Evolutionary conservation across 2,888 invertebrate genomes (phyloP).

Genomic region (Pimpla rufipes): DNA sequence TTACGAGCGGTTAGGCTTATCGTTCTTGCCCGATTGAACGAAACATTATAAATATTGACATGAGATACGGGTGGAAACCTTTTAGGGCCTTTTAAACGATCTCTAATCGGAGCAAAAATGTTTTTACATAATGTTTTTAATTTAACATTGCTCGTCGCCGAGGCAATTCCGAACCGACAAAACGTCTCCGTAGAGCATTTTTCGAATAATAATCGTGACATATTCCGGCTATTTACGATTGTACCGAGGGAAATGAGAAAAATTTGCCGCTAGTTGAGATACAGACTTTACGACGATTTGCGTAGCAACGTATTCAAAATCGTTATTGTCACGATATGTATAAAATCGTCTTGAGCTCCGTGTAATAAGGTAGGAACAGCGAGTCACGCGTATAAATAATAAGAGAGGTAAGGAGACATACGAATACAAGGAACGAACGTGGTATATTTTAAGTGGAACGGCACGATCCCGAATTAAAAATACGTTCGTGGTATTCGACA

Average conservation of each 20-base stretch:
- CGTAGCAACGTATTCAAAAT: neutral
- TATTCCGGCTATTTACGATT: neutral
- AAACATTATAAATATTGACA: neutral
- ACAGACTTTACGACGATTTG: neutral
- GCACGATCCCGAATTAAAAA: conserved; percentile 12
- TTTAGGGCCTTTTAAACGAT: no score
- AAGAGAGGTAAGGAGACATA: conserved; percentile 5
- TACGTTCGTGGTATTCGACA: conserved; percentile 55
- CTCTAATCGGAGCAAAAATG: no score
- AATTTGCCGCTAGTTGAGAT: neutral
- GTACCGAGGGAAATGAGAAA: neutral
- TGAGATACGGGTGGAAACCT: neutral
- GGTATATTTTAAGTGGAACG: conserved; percentile 26
- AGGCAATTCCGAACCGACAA: no score
- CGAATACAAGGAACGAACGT: conserved; percentile 41
- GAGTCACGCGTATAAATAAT: conserved; percentile 9
- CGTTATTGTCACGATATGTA: neutral
- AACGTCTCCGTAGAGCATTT: no score
- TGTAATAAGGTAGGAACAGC: neutral
- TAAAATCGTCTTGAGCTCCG: neutral
- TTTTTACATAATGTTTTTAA: no score
- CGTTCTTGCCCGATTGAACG: neutral
- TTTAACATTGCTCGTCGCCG: no score
- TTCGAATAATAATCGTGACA: no score
- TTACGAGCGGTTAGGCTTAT: neutral